Conservation (phyloP, 2,113 vertebrate genomes). For the Melanerpes formicivorus region DNA sequence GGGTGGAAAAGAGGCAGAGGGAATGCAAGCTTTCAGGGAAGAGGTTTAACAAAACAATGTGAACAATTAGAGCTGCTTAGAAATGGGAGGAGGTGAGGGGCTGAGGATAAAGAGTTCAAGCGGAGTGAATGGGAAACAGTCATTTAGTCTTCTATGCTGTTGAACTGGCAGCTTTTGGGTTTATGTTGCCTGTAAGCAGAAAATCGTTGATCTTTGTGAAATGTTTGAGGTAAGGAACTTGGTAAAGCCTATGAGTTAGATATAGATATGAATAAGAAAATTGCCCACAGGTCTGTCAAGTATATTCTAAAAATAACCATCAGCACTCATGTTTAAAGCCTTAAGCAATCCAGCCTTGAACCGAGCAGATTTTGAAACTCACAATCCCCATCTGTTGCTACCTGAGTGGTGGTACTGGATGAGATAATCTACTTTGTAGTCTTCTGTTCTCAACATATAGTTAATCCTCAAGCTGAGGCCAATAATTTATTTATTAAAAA, state of each 20-base stretch:
- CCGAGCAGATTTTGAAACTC: not conserved
- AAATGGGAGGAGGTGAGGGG: conserved; percentile 44
- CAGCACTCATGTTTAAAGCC: not conserved
- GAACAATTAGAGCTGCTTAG: conserved; percentile 59
- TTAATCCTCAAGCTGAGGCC: not conserved
- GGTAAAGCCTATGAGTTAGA: not conserved
- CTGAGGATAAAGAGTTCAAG: conserved; percentile 11
- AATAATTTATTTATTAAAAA: not conserved
- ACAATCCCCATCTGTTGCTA: conserved; percentile 31
- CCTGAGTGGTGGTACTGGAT: conserved; percentile 16
- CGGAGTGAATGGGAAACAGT: not conserved
- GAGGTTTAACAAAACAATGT: conserved; percentile 50
- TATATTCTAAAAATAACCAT: conserved; percentile 24
- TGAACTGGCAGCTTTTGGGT: not conserved
- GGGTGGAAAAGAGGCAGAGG: conserved; percentile 1
- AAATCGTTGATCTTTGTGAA: not conserved
- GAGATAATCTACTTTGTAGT: conserved; percentile 21
- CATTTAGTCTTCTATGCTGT: not conserved
- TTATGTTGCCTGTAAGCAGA: conserved; percentile 27
- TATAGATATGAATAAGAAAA: not conserved
- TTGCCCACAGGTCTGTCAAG: not conserved
- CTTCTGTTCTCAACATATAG: not conserved
- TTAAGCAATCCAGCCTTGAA: not conserved
- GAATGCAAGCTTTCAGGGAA: conserved; percentile 25
- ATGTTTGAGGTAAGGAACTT: not conserved